phyloP scores from a whole-genome alignment of 1,140 invertebrate species.

The Eriosoma lanigerum region DNA sequence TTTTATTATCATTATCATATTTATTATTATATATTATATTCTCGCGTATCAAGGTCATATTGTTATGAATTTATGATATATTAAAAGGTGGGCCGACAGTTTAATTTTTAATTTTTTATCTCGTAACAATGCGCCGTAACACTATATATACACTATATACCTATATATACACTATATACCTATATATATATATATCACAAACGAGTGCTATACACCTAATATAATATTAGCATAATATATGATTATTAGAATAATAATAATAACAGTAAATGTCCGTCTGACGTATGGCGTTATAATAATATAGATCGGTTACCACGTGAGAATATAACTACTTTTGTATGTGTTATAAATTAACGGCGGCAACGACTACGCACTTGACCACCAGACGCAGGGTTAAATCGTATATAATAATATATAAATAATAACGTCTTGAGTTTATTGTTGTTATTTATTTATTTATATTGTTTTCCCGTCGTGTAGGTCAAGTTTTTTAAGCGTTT shows the following conservation, averaged over 20 bases:
- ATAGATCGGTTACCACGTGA: not conserved
- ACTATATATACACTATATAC: not conserved
- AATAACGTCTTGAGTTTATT: too few relatives aligned
- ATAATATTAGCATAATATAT: not conserved
- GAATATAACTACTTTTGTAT: constrained; percentile 16
- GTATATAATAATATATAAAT: not conserved
- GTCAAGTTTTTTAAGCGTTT: not conserved
- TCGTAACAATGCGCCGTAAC: not conserved
- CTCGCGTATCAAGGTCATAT: not conserved
- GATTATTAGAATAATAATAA: not conserved
- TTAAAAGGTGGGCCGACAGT: constrained; percentile 18
- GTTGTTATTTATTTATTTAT: too few relatives aligned
- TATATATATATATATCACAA: not conserved
- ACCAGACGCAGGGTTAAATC: constrained; percentile 26
- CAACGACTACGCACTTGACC: constrained; percentile 33
- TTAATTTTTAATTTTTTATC: not conserved
- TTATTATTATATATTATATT: not conserved
- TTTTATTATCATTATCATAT: not conserved
- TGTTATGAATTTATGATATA: too few relatives aligned
- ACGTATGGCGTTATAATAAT: not conserved
- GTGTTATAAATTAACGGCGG: constrained; percentile 23
- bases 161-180: not conserved
- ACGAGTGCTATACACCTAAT: not conserved
- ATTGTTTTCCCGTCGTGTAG: not conserved
- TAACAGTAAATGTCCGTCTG: constrained; percentile 15